A percentile compares a stretch with the other conserved stretches of the same genome.
phyloP scores from a whole-genome alignment of 2,888 invertebrate genomes.

The Deroplatys truncata region DNA sequence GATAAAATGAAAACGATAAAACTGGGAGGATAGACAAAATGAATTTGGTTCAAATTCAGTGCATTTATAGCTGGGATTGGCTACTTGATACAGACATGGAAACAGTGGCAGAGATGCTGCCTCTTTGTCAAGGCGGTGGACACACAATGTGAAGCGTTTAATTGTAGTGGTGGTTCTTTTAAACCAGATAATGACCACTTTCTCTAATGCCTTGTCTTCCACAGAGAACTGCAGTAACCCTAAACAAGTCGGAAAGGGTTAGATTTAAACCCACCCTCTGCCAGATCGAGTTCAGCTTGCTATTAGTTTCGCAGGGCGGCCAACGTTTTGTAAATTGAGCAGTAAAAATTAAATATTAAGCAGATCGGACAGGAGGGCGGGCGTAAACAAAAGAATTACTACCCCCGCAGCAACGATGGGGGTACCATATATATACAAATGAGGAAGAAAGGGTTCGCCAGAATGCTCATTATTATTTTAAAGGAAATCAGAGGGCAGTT shows the following conservation, averaged over 20 bases:
- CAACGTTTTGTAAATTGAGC: background rate
- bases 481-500: background rate
- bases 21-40: too few relatives aligned
- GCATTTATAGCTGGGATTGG: too few relatives aligned
- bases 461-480: slow-evolving; percentile 13
- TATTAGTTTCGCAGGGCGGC: background rate
- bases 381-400: slow-evolving; percentile 7
- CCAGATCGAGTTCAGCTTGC: background rate
- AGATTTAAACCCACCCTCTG: background rate
- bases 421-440: background rate
- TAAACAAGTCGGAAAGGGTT: background rate
- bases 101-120: too few relatives aligned
- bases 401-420: background rate
- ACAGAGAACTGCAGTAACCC: too few relatives aligned
- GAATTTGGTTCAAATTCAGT: too few relatives aligned
- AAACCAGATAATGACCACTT: too few relatives aligned
- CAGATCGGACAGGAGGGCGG: background rate
- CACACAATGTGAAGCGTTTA: too few relatives aligned
- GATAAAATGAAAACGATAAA: too few relatives aligned
- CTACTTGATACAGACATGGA: too few relatives aligned
- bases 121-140: too few relatives aligned
- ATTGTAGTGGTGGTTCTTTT: too few relatives aligned
- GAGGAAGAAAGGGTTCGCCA: background rate
- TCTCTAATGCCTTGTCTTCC: too few relatives aligned
- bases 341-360: slow-evolving; percentile 11